Conservation (phyloP, 2,888 invertebrate species). For the Plutella xylostella region DNA sequence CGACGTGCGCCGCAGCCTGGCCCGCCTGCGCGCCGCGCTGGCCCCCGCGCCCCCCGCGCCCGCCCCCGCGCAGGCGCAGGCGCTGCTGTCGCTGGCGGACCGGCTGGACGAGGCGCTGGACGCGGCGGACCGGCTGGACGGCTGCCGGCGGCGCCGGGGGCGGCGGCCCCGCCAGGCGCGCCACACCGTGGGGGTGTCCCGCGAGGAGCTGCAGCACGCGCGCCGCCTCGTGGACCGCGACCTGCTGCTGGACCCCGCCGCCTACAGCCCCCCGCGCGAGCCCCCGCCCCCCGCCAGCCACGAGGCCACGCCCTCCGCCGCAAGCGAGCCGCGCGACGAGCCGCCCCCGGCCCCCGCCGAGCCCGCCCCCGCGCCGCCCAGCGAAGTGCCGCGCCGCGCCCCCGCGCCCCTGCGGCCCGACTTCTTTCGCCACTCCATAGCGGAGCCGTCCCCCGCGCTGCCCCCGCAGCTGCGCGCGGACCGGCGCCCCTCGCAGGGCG, state of each 20-base stretch:
- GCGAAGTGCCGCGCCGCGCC: conserved; percentile 37
- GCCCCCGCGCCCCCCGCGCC: conserved; percentile 69
- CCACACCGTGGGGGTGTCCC: conserved; percentile 87
- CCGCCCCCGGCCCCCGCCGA: conserved; percentile 37
- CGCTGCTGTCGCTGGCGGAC: conserved; percentile 76
- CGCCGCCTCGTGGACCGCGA: conserved; percentile 76
- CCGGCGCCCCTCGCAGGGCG: conserved; percentile 40
- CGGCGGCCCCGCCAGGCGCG: conserved; percentile 75
- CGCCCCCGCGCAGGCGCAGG: conserved; percentile 63
- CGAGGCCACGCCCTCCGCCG: conserved; percentile 33
- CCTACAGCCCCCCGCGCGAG: conserved; percentile 32
- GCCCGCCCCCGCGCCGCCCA: conserved; percentile 28
- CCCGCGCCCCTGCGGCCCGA: conserved; percentile 38
- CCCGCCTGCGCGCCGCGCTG: conserved; percentile 79
- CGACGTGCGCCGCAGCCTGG: conserved; percentile 83
- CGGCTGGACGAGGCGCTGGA: conserved; percentile 73
- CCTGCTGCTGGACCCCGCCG: conserved; percentile 39
- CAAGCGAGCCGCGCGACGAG: conserved; percentile 32
- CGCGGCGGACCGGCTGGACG: conserved; percentile 47
- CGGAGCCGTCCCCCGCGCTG: conserved; percentile 26
- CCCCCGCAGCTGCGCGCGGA: conserved; percentile 3
- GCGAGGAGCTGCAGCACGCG: conserved; percentile 84
- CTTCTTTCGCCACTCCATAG: conserved; percentile 53
- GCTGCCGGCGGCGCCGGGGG: conserved; percentile 51
- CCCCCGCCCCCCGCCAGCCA: conserved; percentile 39